Conservation (phyloP, 2,797 vertebrate species). For the Chloroceryle amazona region DNA sequence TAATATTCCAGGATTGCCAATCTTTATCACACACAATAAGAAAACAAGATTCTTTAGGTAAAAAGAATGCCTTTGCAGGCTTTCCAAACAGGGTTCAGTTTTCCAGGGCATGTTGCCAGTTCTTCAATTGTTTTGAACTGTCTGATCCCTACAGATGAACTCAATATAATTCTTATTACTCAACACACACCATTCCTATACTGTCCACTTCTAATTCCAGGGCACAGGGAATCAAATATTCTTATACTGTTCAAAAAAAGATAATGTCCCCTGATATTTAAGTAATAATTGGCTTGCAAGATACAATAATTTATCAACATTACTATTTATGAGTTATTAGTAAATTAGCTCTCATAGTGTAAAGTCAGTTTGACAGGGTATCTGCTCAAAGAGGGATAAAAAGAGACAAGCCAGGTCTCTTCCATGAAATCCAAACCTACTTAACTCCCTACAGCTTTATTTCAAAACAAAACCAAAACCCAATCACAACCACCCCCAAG, state of each 20-base stretch:
- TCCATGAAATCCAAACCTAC: background rate
- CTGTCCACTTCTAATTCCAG: background rate
- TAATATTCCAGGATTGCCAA: background rate
- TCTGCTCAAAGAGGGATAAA: background rate
- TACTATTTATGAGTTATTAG: background rate
- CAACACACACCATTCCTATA: background rate
- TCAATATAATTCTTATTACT: background rate
- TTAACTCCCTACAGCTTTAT: background rate
- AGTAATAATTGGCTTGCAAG: background rate
- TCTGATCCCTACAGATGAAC: background rate
- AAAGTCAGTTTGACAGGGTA: background rate
- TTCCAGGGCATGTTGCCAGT: background rate
- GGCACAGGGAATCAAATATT: background rate
- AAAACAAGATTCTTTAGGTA: background rate
- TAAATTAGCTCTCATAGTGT: background rate
- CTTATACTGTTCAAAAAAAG: background rate
- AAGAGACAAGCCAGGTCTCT: background rate
- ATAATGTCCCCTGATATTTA: rapidly evolving
- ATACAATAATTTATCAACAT: background rate
- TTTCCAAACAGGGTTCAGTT: background rate
- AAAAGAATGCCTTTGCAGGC: background rate
- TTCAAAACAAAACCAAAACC: background rate
- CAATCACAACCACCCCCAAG: background rate
- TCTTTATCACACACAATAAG: background rate
- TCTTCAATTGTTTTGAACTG: background rate